Conservation (phyloP, 2,797 vertebrate genomes). For the Vireo griseus region DNA sequence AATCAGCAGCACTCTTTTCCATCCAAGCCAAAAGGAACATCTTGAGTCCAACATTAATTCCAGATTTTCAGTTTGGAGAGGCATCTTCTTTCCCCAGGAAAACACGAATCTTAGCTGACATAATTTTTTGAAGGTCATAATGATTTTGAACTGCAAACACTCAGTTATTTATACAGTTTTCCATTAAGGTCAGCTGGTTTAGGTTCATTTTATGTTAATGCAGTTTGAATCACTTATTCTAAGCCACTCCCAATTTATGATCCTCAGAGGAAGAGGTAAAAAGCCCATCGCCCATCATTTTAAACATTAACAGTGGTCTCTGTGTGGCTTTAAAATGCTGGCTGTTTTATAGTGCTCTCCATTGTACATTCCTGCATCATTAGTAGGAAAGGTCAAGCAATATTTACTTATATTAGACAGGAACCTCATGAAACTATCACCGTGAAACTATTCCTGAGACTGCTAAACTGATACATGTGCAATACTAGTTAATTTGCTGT, state of each 20-base stretch:
- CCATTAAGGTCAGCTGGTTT: not conserved
- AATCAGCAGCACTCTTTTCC: not conserved
- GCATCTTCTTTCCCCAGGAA: not conserved
- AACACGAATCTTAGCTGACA: not conserved
- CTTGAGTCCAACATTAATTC: not conserved
- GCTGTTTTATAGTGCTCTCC: not conserved
- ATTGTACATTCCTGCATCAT: not conserved
- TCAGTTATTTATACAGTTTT: not conserved
- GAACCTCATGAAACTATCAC: slow-evolving; percentile 5
- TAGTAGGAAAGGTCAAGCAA: slow-evolving; percentile 27
- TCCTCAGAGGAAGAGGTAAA: not conserved
- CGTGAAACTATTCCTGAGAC: not conserved
- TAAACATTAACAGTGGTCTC: not conserved
- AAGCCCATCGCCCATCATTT: not conserved
- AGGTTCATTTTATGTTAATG: not conserved
- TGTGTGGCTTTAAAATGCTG: not conserved
- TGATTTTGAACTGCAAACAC: not conserved
- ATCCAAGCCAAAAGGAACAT: not conserved
- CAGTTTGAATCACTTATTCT: not conserved
- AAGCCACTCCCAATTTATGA: not conserved
- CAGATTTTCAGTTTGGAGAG: not conserved
- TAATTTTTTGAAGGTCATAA: not conserved
- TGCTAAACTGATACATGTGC: not conserved
- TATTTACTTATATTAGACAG: slow-evolving; percentile 33
- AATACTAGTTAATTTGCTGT: not conserved